Evolutionary conservation across 1,140 invertebrate genomes (phyloP).

Genomic region (Archegozetes longisetosus): DNA sequence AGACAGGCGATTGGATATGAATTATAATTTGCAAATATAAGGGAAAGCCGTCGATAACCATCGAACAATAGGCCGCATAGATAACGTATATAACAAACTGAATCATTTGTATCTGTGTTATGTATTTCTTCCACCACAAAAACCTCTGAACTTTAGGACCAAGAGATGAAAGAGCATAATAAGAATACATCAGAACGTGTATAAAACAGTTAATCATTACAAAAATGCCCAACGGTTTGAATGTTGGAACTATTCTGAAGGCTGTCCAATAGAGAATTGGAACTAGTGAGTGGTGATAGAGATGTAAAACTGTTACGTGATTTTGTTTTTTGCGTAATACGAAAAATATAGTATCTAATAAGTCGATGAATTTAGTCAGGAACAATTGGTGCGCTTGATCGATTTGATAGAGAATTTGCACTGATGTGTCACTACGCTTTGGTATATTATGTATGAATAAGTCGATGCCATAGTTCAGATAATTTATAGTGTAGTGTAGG

Average conservation of each 20-base stretch:
- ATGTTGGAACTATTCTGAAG: neutral
- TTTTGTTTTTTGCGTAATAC: conserved; percentile 8
- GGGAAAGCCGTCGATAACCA: neutral
- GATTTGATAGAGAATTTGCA: too few species aligned
- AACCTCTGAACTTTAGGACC: neutral
- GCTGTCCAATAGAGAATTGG: neutral
- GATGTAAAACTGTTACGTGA: neutral
- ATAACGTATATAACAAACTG: neutral
- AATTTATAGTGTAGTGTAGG: too few species aligned
- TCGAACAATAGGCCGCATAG: neutral
- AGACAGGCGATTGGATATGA: neutral
- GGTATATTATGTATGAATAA: too few species aligned
- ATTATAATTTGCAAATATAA: neutral
- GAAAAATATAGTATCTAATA: conserved; percentile 11
- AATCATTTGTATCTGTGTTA: too few species aligned
- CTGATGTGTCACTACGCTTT: too few species aligned
- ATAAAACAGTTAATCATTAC: conserved; percentile 74
- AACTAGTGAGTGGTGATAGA: neutral
- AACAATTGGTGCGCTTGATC: too few species aligned
- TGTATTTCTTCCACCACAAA: too few species aligned
- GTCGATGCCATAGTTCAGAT: too few species aligned
- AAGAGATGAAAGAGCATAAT: conserved; percentile 49
- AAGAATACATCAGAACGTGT: conserved; percentile 82
- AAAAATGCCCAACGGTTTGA: neutral
- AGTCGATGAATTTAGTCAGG: conserved; percentile 1